A percentile compares a stretch with the other conserved stretches of the same genome.
These are phyloP conservation scores for Bubalus kerabau DNA, from an alignment of 2,113 vertebrate genomes.

Conservation along the genomic window DNA sequence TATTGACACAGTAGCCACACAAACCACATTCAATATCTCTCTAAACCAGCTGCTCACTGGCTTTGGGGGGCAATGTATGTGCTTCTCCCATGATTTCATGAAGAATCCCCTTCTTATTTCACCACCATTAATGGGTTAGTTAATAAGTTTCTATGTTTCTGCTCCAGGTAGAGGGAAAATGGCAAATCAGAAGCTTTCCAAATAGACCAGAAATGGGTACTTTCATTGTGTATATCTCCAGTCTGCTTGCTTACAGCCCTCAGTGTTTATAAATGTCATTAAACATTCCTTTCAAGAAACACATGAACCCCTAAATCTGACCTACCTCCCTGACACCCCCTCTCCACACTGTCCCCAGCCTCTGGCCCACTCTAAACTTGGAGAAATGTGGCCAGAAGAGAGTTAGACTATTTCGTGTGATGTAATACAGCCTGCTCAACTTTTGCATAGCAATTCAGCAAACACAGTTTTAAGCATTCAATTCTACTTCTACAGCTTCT, in stretches of 20 bases:
- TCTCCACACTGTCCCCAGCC: neutral
- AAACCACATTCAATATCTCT: constrained; percentile 47
- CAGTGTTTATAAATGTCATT: constrained; percentile 18
- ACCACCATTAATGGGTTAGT: neutral
- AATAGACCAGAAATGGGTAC: constrained; percentile 13
- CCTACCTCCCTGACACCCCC: neutral
- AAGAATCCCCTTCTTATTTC: neutral
- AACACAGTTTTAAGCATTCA: constrained; percentile 84
- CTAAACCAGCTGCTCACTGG: neutral
- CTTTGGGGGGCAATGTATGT: neutral
- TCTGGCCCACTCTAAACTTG: neutral
- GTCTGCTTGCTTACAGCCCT: constrained; percentile 29
- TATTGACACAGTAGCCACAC: constrained; percentile 40
- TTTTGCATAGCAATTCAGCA: constrained; percentile 79
- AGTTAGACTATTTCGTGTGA: constrained; percentile 53
- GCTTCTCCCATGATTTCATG: neutral
- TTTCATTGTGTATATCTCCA: neutral
- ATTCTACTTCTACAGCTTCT: constrained; percentile 83
- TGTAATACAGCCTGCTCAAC: constrained; percentile 70
- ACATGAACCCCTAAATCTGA: neutral
- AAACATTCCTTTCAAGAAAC: constrained; percentile 37
- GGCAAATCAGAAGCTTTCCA: constrained; percentile 36
- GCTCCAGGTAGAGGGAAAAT: constrained; percentile 7
- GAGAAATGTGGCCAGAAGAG: constrained; percentile 35
- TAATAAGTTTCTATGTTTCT: constrained; percentile 26